These are phyloP conservation scores for Pseudomyrmex cubaensis DNA, from an alignment of 1,140 invertebrate genomes.

Conservation along the genomic window DNA sequence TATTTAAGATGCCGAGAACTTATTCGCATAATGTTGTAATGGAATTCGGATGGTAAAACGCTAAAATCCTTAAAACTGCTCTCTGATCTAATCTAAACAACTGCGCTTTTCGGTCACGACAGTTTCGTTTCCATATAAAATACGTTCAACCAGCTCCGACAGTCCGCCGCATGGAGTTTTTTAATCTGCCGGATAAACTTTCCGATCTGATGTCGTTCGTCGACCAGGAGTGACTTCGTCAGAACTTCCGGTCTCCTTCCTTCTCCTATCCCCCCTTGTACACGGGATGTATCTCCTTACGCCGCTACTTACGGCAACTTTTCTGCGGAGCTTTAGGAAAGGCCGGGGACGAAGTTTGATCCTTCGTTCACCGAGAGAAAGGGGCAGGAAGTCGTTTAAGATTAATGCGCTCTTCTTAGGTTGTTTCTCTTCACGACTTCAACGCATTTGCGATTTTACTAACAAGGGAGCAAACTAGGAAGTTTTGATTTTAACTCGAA, in stretches of 20 bases:
- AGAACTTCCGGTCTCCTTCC: slow-evolving; percentile 34
- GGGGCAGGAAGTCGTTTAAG: slow-evolving; percentile 59
- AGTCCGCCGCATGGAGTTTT: slow-evolving; percentile 48
- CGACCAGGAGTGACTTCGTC: slow-evolving; percentile 48
- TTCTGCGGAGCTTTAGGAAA: slow-evolving; percentile 42
- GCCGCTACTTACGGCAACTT: slow-evolving; percentile 59
- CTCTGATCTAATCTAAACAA: slow-evolving; percentile 14
- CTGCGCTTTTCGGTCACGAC: neutral
- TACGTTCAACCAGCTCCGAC: slow-evolving; percentile 14
- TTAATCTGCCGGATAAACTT: slow-evolving; percentile 63
- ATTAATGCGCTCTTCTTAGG: slow-evolving; percentile 60
- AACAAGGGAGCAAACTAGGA: slow-evolving; percentile 41
- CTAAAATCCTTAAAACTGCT: neutral
- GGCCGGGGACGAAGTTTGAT: slow-evolving; percentile 55
- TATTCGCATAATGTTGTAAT: neutral
- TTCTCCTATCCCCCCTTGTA: slow-evolving; percentile 17
- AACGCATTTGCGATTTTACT: slow-evolving; percentile 47
- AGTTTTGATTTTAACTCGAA: slow-evolving; percentile 54
- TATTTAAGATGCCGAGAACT: neutral
- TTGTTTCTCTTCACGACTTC: slow-evolving; percentile 32
- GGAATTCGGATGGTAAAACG: neutral
- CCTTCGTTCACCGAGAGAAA: slow-evolving; percentile 49
- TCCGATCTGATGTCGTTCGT: slow-evolving; percentile 54
- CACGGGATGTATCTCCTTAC: slow-evolving; percentile 61
- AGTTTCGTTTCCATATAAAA: slow-evolving; percentile 47